Evolutionary conservation across 2,113 vertebrate genomes (phyloP).

Genomic region (Cyprinodon brontotheroides): DNA sequence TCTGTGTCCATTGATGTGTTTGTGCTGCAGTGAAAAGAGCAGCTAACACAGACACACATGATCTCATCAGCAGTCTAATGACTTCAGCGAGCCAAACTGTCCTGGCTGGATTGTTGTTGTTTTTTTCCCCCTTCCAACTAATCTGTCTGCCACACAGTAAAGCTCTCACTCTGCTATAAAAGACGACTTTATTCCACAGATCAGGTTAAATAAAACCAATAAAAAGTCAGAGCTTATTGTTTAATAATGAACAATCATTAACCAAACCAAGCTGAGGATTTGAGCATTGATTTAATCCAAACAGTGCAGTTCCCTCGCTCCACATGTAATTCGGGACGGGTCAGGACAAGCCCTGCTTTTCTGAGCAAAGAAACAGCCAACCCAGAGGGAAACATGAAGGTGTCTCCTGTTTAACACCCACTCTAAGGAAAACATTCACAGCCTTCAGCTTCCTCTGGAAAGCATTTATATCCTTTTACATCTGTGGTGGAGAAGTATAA

Average conservation of each 20-base stretch:
- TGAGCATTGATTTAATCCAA: constrained; percentile 3
- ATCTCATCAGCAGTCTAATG: constrained; percentile 7
- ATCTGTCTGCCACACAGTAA: not conserved
- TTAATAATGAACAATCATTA: not conserved
- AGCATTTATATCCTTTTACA: not conserved
- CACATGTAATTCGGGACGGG: constrained; percentile 46
- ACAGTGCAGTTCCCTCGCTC: constrained; percentile 17
- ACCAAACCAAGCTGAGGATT: not conserved
- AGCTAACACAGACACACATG: not conserved
- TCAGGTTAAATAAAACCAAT: constrained; percentile 3
- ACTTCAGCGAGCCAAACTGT: not conserved
- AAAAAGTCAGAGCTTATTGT: not conserved
- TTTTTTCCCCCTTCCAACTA: not conserved
- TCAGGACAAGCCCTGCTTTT: constrained; percentile 57
- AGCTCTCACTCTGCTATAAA: not conserved
- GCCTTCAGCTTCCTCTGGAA: not conserved
- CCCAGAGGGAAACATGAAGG: constrained; percentile 18
- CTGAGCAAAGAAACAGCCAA: constrained; percentile 22
- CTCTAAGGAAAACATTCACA: constrained; percentile 17
- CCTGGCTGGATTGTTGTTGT: not conserved
- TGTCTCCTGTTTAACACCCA: constrained; percentile 12
- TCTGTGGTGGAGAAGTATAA: not conserved
- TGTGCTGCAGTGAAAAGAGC: not conserved
- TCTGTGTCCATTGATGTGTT: not conserved
- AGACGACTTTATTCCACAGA: not conserved